Conservation (phyloP, 2,113 vertebrate species). For the Neotragus moschatus region DNA sequence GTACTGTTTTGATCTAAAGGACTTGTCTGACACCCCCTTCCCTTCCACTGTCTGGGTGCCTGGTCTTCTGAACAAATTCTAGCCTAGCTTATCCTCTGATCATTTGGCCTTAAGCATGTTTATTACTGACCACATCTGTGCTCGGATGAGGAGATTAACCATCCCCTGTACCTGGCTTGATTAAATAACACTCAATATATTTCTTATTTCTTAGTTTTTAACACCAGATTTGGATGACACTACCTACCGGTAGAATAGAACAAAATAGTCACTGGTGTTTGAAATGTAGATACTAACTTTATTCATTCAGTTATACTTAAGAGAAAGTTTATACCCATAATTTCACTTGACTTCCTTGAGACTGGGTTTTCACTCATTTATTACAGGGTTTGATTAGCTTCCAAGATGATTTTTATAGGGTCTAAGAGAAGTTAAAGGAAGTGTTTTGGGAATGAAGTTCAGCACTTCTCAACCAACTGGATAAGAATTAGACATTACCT, state of each 20-base stretch:
- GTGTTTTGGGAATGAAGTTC: neutral
- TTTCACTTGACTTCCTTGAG: neutral
- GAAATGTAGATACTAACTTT: neutral
- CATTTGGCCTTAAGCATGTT: neutral
- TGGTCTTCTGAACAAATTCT: neutral
- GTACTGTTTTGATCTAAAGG: neutral
- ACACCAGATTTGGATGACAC: neutral
- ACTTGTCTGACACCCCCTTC: neutral
- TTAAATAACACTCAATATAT: neutral
- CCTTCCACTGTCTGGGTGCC: fast-evolving
- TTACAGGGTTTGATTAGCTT: neutral
- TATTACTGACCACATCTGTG: neutral
- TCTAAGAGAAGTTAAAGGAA: neutral
- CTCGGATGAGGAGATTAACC: neutral
- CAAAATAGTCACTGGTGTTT: neutral
- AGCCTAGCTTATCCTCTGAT: neutral
- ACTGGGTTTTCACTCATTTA: neutral
- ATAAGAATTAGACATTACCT: neutral
- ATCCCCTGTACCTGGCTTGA: neutral
- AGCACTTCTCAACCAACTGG: neutral
- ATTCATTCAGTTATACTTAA: neutral
- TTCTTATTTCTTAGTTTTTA: neutral
- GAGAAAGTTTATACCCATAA: neutral
- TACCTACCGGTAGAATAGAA: neutral
- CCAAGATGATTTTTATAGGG: neutral